Evolutionary conservation across 2,797 vertebrate genomes (phyloP).

Genomic region (Hemitrygon akajei): DNA sequence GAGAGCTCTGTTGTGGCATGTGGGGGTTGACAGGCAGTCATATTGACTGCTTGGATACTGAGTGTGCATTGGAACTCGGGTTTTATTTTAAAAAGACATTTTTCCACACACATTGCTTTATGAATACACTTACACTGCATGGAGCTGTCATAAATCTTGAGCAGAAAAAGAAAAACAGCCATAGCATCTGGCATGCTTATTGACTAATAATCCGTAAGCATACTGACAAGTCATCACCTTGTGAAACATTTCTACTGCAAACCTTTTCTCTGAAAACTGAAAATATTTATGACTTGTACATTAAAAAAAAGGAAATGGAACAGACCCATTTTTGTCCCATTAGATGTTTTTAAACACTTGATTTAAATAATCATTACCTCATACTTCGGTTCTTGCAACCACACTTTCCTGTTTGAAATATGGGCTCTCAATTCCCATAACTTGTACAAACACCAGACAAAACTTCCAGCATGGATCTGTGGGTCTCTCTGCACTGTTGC

Average conservation of each 20-base stretch:
- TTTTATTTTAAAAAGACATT: conserved; percentile 5
- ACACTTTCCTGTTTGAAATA: neutral
- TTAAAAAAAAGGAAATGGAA: neutral
- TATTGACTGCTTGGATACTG: conserved; percentile 35
- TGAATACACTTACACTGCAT: conserved; percentile 26
- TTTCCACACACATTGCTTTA: conserved; percentile 34
- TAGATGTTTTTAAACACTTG: conserved; percentile 1
- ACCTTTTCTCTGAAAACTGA: neutral
- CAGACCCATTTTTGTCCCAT: conserved; percentile 22
- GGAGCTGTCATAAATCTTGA: conserved; percentile 35
- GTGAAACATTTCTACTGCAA: neutral
- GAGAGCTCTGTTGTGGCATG: conserved; percentile 36
- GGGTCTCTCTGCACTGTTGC: neutral
- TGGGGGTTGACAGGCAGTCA: conserved; percentile 33
- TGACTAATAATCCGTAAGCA: neutral
- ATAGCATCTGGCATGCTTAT: conserved; percentile 14
- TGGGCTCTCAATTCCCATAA: neutral
- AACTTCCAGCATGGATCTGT: neutral
- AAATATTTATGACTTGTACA: neutral
- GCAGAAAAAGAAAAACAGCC: conserved; percentile 17
- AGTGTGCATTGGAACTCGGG: conserved; percentile 33
- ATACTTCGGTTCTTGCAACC: neutral
- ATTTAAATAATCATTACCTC: conserved; percentile 29
- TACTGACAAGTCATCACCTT: conserved; percentile 1
- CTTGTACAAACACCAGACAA: neutral